Evolutionary conservation across 1,140 invertebrate genomes (phyloP), one percentile per base, ranked within the genome.

Genomic region (Drosophila prosaltans): DNA sequence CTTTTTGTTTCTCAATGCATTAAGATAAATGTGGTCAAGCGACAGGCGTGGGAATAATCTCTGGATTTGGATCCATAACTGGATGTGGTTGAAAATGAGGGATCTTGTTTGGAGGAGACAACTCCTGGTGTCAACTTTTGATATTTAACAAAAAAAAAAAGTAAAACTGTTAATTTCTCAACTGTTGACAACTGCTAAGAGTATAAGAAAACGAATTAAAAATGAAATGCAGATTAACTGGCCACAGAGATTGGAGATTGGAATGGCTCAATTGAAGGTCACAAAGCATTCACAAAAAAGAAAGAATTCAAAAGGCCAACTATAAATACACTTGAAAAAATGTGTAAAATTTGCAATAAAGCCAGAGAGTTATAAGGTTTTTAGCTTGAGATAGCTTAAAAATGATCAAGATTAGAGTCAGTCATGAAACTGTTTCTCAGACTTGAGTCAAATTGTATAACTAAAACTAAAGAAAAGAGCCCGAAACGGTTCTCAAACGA

Each of bases 31-130:
- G 36, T 8, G 28, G 6, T 28, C 26, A 40, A 40, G 9, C 63
- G 81, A 83, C 81, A 80, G 74, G 64, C 82, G 83, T 85, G 82
- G 78, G 82, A 83, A 83, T 69, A 69, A 26, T 51, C 45, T 24
- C 45, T 48, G 16, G 43, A 45, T 45, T 62, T 77, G 74, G 69
- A 62, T 65, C 61, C n/a, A 36, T 59, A 30, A 16, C 16, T 59
- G 21, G 28, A 45, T 68, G 21, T 5, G 32, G 48, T 55, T 11
- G 16, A 10, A 55, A 6, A 70, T 55, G 28, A 1, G 9, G 39
- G 10, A 60, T 30, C 21, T 59, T 40, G 66, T 65, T 40, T 26
- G 70, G 54, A 21, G 32, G 39, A 67, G 62, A 58, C 54, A 67
- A 70, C 67, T 88, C 79, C 75, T 82, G 71, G 58, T 88, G 73